Evolutionary conservation across 2,888 invertebrate species (phyloP).

Genomic region (Eudemis profundana): DNA sequence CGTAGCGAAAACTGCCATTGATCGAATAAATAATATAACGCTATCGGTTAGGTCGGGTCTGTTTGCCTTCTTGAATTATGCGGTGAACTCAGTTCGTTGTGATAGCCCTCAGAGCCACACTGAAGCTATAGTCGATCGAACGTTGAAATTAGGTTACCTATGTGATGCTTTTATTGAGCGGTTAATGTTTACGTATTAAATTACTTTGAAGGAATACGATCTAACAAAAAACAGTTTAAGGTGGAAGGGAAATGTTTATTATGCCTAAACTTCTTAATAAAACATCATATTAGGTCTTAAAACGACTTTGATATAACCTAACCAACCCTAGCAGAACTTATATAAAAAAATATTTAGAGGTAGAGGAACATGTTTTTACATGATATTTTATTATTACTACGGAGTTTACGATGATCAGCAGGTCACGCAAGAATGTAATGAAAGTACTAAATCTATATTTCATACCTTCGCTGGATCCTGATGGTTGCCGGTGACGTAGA

Average conservation of each 20-base stretch:
- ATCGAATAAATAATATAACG: constrained; percentile 58
- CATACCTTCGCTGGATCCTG: constrained; percentile 88
- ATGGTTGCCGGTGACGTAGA: constrained; percentile 86
- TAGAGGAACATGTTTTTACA: constrained; percentile 4
- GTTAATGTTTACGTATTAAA: neutral
- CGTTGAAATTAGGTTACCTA: constrained; percentile 15
- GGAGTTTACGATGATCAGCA: constrained; percentile 14
- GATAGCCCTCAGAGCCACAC: constrained; percentile 19
- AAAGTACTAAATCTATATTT: constrained; percentile 13
- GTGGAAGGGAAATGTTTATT: too few species aligned
- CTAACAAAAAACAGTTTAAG: too few species aligned
- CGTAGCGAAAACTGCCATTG: constrained; percentile 48
- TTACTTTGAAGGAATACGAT: too few species aligned
- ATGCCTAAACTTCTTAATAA: too few species aligned
- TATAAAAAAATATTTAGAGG: neutral
- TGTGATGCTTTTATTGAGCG: neutral
- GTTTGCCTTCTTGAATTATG: constrained; percentile 53
- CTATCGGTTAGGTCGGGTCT: constrained; percentile 39
- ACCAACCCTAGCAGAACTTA: neutral
- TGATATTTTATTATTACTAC: constrained; percentile 15
- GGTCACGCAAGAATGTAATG: constrained; percentile 15
- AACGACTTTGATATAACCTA: too few species aligned
- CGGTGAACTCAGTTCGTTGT: constrained; percentile 46
- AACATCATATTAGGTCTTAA: too few species aligned
- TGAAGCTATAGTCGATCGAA: constrained; percentile 1